Evolutionary conservation across 2,797 vertebrate species (phyloP).

Genomic region (Sarcophilus harrisii): DNA sequence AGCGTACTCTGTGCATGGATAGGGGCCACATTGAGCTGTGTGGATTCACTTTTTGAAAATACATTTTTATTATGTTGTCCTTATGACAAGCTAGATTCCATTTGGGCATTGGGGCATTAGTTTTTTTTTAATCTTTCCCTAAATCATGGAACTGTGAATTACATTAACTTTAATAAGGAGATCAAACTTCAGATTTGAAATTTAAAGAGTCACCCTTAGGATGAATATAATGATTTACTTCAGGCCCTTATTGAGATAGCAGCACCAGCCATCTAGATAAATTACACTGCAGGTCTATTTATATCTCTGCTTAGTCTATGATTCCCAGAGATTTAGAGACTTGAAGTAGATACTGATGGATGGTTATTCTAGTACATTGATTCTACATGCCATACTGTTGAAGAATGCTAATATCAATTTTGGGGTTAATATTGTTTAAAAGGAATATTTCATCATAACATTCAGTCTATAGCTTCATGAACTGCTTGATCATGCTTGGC

Average conservation of each 20-base stretch:
- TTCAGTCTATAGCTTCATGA: slow-evolving; percentile 2
- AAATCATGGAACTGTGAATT: not conserved
- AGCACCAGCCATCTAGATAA: not conserved
- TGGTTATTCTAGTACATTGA: not conserved
- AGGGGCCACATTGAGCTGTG: accelerated
- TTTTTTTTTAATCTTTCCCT: not conserved
- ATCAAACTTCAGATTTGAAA: not conserved
- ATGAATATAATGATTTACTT: slow-evolving; percentile 17
- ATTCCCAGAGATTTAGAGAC: not conserved
- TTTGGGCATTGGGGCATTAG: not conserved
- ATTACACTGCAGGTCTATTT: slow-evolving; percentile 17
- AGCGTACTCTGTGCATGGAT: not conserved
- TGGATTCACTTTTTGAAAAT: not conserved
- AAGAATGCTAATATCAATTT: not conserved
- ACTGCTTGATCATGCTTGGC: slow-evolving; percentile 29
- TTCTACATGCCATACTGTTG: not conserved
- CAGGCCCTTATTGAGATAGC: not conserved
- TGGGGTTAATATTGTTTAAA: slow-evolving; percentile 39
- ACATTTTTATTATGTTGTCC: not conserved
- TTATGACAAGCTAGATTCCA: slow-evolving; percentile 5
- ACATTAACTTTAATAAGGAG: slow-evolving; percentile 17
- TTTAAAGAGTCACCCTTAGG: slow-evolving; percentile 39
- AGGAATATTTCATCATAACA: slow-evolving; percentile 11
- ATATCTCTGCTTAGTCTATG: not conserved
- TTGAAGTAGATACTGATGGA: not conserved